Evolutionary conservation across 2,888 invertebrate genomes (phyloP), one percentile per base, ranked within the genome.

Genomic region (Cepaea hortensis): DNA sequence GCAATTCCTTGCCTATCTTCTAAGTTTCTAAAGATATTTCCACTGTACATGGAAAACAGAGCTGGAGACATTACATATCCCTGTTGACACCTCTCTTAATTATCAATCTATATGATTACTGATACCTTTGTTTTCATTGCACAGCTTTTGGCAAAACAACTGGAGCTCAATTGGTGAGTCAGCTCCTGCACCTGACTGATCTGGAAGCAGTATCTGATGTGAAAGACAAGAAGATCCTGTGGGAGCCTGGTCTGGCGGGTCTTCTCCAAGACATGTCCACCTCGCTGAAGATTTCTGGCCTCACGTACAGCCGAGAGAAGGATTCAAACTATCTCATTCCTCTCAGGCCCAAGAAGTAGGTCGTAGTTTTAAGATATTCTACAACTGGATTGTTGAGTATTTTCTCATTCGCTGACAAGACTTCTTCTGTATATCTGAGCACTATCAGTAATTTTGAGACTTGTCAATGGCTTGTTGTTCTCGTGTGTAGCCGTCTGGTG

Each of bases 291-390:
- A 80, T 91, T 46, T 88, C 88, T 9, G 86, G 85, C 75, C 87
- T 92, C 62, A 89, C 90, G 76, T 92, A 91, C 87, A 90, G 90
- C 50, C 89, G 92, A 84, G 91, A 91, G 55, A 88, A 85, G 50
- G 88, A 89, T 9, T 91, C 90, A n/a, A 87, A 88, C 65, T 88
- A 90, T 50, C 86, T 92, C 20, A 91, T 91, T 23, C 92, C 92
- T 65, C 86, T 89, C 18, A 90, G 86, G 46, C 88, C 87, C n/a
- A 87, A 84, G n/a, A 86, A 70, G 89, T 88, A n/a, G 18, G 73
- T 55, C 20, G 20, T 50, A 23, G 18, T 77, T 48, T 18, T 23
- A 6, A 55, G 55, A 55, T 55, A 9, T 55, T 55, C 2, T 11
- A 55, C 6, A 55, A 55, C 6, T 11, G 11, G 55, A 35, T 35